phyloP scores from a whole-genome alignment of 2,113 vertebrate species.

The Sinocyclocheilus anophthalmus region DNA sequence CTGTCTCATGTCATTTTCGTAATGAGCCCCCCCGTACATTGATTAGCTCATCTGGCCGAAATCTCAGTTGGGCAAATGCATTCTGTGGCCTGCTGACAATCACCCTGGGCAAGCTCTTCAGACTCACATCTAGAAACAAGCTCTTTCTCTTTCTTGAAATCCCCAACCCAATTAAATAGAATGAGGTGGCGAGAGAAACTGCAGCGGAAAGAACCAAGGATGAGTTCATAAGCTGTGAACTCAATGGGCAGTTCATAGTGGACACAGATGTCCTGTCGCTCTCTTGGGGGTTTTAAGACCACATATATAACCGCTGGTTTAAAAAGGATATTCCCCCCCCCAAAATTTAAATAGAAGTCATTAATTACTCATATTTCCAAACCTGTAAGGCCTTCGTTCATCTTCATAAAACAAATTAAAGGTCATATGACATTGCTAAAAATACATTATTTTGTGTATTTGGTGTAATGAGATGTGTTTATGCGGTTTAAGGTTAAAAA shows the following conservation, averaged over 20 bases:
- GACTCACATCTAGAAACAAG: conserved; percentile 34
- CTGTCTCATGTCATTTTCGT: conserved; percentile 40
- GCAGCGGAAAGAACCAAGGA: too few relatives aligned
- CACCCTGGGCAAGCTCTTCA: conserved; percentile 26
- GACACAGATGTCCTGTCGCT: neutral
- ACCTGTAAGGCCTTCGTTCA: too few relatives aligned
- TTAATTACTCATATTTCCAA: too few relatives aligned
- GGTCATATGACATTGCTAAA: too few relatives aligned
- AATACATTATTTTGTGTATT: too few relatives aligned
- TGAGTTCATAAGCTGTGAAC: too few relatives aligned
- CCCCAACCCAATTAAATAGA: conserved; percentile 43
- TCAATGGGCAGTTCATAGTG: too few relatives aligned
- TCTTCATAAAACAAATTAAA: too few relatives aligned
- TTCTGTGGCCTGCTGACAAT: conserved; percentile 25
- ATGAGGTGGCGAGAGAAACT: conserved; percentile 12
- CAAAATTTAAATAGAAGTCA: too few relatives aligned
- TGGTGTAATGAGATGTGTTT: too few relatives aligned
- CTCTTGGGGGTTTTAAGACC: neutral
- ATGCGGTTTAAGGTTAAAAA: too few relatives aligned
- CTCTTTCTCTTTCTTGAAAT: conserved; percentile 42
- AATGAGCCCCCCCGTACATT: conserved; percentile 18
- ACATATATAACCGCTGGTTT: neutral
- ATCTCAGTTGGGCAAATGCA: conserved; percentile 23
- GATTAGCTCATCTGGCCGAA: conserved; percentile 39
- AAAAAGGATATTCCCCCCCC: too few relatives aligned